Percentiles rank a stretch among this genome's conserved stretches.
These are phyloP conservation scores for Benitochromis conjunctus DNA, from an alignment of 2,113 vertebrate species.

Conservation along the genomic window DNA sequence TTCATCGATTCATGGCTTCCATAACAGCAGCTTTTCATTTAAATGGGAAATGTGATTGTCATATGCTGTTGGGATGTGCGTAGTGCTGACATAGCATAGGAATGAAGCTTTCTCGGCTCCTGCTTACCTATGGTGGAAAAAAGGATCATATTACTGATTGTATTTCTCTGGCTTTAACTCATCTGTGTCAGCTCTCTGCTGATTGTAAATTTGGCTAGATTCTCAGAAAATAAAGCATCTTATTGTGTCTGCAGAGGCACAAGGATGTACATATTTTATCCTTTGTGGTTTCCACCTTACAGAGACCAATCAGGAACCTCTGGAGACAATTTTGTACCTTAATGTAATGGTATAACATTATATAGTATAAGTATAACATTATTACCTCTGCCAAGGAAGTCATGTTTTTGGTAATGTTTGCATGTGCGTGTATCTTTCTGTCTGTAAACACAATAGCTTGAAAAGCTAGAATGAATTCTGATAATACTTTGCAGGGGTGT, in stretches of 20 bases:
- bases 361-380: background rate
- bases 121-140: background rate
- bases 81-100: slow-evolving; percentile 17
- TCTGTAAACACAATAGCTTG: background rate
- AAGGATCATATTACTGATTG: background rate
- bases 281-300: background rate
- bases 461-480: background rate
- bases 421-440: fast-evolving
- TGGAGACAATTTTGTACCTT: background rate
- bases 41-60: slow-evolving; percentile 23
- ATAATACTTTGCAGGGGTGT: too few relatives aligned
- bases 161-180: background rate
- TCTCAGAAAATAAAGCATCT: background rate
- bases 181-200: background rate
- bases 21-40: slow-evolving; percentile 24
- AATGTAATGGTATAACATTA: background rate
- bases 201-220: background rate
- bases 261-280: background rate
- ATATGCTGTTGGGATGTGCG: background rate
- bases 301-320: background rate
- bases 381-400: background rate
- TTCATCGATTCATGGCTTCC: slow-evolving; percentile 6
- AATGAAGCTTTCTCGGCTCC: background rate
- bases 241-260: background rate
- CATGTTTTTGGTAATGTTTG: background rate